Base-by-base conservation (phyloP, 37 sponge, comb jelly and placozoan genomes). In the Halichondria panicea region DNA sequence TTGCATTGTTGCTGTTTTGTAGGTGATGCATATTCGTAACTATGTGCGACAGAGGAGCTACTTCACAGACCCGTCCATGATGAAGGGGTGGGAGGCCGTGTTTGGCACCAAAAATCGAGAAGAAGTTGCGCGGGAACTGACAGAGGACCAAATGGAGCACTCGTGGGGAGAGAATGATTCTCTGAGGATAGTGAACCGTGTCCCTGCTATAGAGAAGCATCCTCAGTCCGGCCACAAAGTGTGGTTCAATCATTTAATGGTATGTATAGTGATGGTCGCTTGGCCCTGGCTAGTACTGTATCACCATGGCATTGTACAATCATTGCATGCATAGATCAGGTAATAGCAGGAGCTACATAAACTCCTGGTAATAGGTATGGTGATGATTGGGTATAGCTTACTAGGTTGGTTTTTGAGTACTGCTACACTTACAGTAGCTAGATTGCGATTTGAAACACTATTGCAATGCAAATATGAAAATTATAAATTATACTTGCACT, bases 171-270 rank as follows among this genome's bases (percentile, higher is more conserved):
- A 72, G 13, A 75, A 60, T 8, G 81, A 84, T 34, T 0, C 18
- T 0, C 35, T 75, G 76, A 67, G 54, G 67, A 58, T 90, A 31
- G 53, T 74, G 27, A 75, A 73, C 77, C 55, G 46, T 52, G 77
- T 37, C 13, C 70, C 81, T 1, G 86, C 86, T 8, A 35, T 85
- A 39, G 87, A 87, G 54, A 42, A 30, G 3, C 93, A 92, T 61
- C 93, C 93, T 32, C 73, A 54, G 12, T 84, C 93, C 30, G 82
- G 82, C 43, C 82, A 80, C 15, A 77, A 78, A 60, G 74, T 92
- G 12, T 92, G 93, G 93, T 92, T 92, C 82, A 92, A 92, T 66
- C 93, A 92, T 40, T 5, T 43, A 13, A 54, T 69, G 72, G 90
- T 79, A 42, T 32, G 52, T 52, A 35, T 22, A 13, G 11, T 18